Percentiles rank a stretch among this genome's conserved stretches.
Evolutionary conservation across 2,888 invertebrate genomes (phyloP).

Genomic region (Caenorhabditis drosophilae): DNA sequence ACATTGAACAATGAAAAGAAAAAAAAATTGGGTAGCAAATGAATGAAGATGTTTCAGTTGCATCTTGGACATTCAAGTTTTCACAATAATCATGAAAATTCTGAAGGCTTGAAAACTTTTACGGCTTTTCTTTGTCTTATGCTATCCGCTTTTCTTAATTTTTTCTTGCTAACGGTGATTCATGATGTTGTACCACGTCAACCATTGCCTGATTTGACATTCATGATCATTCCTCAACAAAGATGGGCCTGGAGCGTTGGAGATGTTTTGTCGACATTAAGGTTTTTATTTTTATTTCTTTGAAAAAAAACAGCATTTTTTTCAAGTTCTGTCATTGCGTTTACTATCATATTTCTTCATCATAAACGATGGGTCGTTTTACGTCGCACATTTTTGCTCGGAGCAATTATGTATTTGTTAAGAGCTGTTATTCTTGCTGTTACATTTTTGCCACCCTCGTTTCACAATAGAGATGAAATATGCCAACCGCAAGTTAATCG

Average conservation of each 20-base stretch:
- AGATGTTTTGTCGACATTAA: slow-evolving; percentile 65
- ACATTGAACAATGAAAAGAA: too few species aligned
- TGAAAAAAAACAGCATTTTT: too few species aligned
- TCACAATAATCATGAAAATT: slow-evolving; percentile 11
- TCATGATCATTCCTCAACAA: slow-evolving; percentile 66
- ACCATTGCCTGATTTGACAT: slow-evolving; percentile 64
- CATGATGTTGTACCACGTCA: slow-evolving; percentile 65
- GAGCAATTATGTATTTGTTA: slow-evolving; percentile 61
- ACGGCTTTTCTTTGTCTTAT: slow-evolving; percentile 62
- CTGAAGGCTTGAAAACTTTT: slow-evolving; percentile 61
- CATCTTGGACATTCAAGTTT: background rate
- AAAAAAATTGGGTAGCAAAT: too few species aligned
- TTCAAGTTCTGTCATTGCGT: slow-evolving; percentile 64
- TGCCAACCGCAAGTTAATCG: slow-evolving; percentile 66
- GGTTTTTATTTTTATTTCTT: slow-evolving; percentile 35
- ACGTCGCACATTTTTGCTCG: slow-evolving; percentile 65
- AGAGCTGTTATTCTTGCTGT: slow-evolving; percentile 50
- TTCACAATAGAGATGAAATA: slow-evolving; percentile 65
- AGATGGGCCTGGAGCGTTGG: slow-evolving; percentile 69
- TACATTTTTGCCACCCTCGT: slow-evolving; percentile 67
- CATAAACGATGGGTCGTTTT: slow-evolving; percentile 61
- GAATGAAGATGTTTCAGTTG: too few species aligned
- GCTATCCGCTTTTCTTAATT: slow-evolving; percentile 66
- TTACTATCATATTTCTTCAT: slow-evolving; percentile 65
- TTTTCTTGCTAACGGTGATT: slow-evolving; percentile 67